Base-by-base conservation (phyloP, 2,113 vertebrate genomes). In the Synodontis membranacea region DNA sequence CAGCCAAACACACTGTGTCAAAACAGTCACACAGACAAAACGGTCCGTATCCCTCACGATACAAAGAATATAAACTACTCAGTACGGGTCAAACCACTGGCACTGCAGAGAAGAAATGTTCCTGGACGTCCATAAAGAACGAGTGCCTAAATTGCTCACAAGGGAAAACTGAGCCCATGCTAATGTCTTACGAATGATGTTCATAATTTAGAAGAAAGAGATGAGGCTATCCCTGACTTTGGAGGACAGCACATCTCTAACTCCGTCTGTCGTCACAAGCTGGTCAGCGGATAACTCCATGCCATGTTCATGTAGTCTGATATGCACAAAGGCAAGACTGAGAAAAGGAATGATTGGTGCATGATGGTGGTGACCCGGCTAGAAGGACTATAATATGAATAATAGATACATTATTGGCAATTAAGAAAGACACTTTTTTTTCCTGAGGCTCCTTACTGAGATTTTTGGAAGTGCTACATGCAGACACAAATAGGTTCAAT, bases 261-360 rank as follows among this genome's bases (percentile, higher is more conserved):
- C 54, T 19, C 48, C 14, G 17, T 31, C 48, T 79, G 28, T 31
- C 14, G 8, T 21, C 48, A 79, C n/a, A 50, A 52, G 48, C 48
- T 79, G 15, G 28, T 79, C 48, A 34, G 17, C 3, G 1, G 14
- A 79, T 34, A 79, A 17, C 46, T 56, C 34, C 78, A 23, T 80
- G 78, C 52, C 78, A 58, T 52, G 19, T 54, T 37, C 31, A 23
- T 58, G 52, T 80, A 80, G 54, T 58, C 54, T 42, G 79, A 58
- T 80, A 58, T 58, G 52, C 78, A 80, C 78, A 80, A 17, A 80
- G 44, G 25, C 72, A 28, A 46, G 4, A 46, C 42, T 75, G 42
- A 46, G 72, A 75, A 75, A 75, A 42, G 72, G 72, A 75, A n/a
- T 46, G 72, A 75, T 76, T 76, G 44, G 25, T 76, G 74, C 74